Evolutionary conservation across 2,888 invertebrate species (phyloP).

Genomic region (Belgica antarctica): DNA sequence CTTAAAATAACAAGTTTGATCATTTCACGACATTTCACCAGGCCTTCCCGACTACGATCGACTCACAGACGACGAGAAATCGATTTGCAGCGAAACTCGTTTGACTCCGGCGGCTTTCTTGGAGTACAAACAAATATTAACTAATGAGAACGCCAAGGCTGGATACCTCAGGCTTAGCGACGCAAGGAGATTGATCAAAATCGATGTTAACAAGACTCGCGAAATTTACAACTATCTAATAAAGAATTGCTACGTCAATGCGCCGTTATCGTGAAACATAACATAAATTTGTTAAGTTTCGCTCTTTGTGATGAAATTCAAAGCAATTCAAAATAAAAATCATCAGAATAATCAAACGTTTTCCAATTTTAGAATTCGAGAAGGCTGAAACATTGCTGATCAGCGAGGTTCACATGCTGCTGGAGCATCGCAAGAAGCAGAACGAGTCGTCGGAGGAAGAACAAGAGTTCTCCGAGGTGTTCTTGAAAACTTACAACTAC

Average conservation of each 20-base stretch:
- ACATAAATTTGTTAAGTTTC: not conserved
- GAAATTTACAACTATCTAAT: conserved; percentile 79
- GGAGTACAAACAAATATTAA: conserved; percentile 71
- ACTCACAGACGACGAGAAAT: conserved; percentile 68
- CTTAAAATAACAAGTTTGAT: conserved; percentile 57
- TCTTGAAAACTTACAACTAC: conserved; percentile 95
- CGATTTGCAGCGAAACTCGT: conserved; percentile 72
- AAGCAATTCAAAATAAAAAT: not conserved
- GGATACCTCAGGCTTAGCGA: conserved; percentile 75
- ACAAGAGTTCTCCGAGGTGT: conserved; percentile 97
- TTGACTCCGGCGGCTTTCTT: conserved; percentile 75
- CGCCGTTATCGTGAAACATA: conserved; percentile 53
- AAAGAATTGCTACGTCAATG: conserved; percentile 68
- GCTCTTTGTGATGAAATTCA: conserved; percentile 19
- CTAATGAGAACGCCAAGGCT: conserved; percentile 72
- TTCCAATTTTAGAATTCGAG: conserved; percentile 77
- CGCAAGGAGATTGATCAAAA: conserved; percentile 80
- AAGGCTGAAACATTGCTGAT: conserved; percentile 96
- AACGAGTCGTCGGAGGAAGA: conserved; percentile 98
- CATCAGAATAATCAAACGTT: not conserved
- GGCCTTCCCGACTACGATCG: conserved; percentile 77
- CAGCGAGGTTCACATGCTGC: conserved; percentile 92
- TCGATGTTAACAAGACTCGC: conserved; percentile 90
- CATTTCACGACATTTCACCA: conserved; percentile 57
- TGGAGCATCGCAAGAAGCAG: conserved; percentile 95